These are phyloP conservation scores for Carassius gibelio DNA, from an alignment of 2,113 vertebrate genomes.

Conservation along the genomic window DNA sequence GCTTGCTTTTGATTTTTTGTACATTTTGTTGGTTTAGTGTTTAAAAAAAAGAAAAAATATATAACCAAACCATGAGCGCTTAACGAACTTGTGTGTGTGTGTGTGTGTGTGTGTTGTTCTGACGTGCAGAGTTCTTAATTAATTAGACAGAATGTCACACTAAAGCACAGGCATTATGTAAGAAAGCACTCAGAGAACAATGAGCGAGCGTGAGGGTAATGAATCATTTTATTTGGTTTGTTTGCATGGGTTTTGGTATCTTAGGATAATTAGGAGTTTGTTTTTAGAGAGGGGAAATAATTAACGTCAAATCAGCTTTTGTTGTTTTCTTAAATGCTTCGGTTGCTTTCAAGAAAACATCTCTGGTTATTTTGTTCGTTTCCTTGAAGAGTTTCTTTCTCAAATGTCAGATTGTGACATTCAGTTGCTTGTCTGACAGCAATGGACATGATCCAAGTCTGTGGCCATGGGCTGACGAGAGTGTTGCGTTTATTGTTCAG, in stretches of 20 bases:
- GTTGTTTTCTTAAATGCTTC: not conserved
- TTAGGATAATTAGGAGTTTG: not conserved
- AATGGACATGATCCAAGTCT: slow-evolving; percentile 30
- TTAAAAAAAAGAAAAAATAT: not conserved
- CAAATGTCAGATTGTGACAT: slow-evolving; percentile 44
- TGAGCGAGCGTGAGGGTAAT: not conserved
- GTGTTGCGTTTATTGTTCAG: not conserved
- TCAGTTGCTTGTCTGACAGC: slow-evolving; percentile 18
- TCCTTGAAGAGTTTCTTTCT: slow-evolving; percentile 4
- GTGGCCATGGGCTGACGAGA: slow-evolving; percentile 27
- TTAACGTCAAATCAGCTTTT: not conserved
- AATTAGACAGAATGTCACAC: not conserved
- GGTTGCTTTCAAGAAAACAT: not conserved
- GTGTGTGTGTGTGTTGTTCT: slow-evolving; percentile 3
- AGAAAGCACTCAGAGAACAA: slow-evolving; percentile 30
- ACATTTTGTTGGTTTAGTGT: not conserved
- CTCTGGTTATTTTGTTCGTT: not conserved
- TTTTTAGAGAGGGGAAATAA: not conserved
- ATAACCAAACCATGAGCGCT: not conserved
- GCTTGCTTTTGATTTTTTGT: not conserved
- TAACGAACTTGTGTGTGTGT: slow-evolving; percentile 8
- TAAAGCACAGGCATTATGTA: slow-evolving; percentile 43
- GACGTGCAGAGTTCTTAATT: not conserved
- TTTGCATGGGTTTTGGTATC: not conserved
- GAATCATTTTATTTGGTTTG: slow-evolving; percentile 22